These are phyloP conservation scores for Pheosia gnoma DNA, from an alignment of 2,888 invertebrate species.

Conservation along the genomic window DNA sequence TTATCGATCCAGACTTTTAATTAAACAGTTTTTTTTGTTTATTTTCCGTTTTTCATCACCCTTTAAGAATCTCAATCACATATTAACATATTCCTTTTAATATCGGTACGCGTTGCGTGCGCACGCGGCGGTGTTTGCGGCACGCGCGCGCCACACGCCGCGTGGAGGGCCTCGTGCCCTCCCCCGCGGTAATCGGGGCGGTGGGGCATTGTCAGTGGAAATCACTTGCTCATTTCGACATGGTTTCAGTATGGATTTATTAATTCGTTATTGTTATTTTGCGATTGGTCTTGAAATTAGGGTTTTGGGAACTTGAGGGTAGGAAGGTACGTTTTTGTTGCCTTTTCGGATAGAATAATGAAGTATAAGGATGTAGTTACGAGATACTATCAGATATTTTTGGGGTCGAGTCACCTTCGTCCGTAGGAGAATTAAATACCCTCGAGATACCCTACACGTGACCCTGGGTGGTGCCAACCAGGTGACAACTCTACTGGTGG, in stretches of 20 bases:
- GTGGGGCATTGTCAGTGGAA: conserved; percentile 41
- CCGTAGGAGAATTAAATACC: no score
- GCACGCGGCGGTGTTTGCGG: conserved; percentile 66
- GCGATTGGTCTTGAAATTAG: conserved; percentile 9
- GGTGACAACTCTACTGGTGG: no score
- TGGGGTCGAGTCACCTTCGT: no score
- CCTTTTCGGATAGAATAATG: no score
- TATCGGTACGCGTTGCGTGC: conserved; percentile 62
- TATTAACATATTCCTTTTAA: conserved; percentile 74
- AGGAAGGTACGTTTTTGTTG: neutral
- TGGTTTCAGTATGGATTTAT: conserved; percentile 43
- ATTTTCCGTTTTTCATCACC: conserved; percentile 6
- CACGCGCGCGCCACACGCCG: conserved; percentile 60
- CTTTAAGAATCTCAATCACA: conserved; percentile 22
- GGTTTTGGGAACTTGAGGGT: neutral
- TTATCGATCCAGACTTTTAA: neutral
- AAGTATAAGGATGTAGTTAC: no score
- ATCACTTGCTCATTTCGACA: conserved; percentile 64
- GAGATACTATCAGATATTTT: no score
- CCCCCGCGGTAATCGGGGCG: conserved; percentile 44
- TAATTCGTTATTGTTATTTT: conserved; percentile 25
- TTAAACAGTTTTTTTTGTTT: neutral
- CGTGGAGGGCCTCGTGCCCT: conserved; percentile 53
- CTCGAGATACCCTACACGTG: no score
- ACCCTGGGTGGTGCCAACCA: no score